Percentiles rank a stretch among this genome's conserved stretches.
Evolutionary conservation across 2,888 invertebrate genomes (phyloP).

Genomic region (Lucinisca nassula): DNA sequence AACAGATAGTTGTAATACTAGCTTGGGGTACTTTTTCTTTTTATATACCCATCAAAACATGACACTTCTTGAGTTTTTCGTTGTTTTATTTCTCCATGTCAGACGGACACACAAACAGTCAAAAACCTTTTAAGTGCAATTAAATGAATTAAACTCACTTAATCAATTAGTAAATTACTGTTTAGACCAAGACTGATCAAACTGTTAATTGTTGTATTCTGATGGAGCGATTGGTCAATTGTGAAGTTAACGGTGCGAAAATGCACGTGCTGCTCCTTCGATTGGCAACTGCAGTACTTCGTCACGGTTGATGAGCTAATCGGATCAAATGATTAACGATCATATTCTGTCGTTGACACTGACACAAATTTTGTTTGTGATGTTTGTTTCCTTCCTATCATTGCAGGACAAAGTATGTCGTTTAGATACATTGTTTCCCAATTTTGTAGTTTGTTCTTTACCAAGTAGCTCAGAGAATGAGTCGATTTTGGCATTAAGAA

Average conservation of each 20-base stretch:
- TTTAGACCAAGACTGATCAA: neutral
- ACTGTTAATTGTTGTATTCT: neutral
- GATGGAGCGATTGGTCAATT: neutral
- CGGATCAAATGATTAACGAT: conserved; percentile 7
- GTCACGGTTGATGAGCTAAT: neutral
- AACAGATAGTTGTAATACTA: too few relatives aligned
- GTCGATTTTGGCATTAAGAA: neutral
- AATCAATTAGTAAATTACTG: neutral
- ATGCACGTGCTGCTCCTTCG: neutral
- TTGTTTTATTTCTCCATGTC: conserved; percentile 11
- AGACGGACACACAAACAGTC: neutral
- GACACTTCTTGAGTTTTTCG: neutral
- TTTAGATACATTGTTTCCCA: neutral
- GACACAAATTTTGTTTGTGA: neutral
- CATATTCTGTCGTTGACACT: neutral
- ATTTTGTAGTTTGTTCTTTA: neutral
- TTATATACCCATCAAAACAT: neutral
- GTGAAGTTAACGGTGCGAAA: neutral
- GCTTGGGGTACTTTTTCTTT: neutral
- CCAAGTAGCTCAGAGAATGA: neutral
- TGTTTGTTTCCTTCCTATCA: neutral
- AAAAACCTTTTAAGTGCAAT: neutral
- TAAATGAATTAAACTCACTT: neutral
- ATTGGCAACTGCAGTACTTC: neutral
- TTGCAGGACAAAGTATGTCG: neutral